These are phyloP conservation scores for Panthera leo DNA, from an alignment of 2,113 vertebrate species.

Conservation along the genomic window DNA sequence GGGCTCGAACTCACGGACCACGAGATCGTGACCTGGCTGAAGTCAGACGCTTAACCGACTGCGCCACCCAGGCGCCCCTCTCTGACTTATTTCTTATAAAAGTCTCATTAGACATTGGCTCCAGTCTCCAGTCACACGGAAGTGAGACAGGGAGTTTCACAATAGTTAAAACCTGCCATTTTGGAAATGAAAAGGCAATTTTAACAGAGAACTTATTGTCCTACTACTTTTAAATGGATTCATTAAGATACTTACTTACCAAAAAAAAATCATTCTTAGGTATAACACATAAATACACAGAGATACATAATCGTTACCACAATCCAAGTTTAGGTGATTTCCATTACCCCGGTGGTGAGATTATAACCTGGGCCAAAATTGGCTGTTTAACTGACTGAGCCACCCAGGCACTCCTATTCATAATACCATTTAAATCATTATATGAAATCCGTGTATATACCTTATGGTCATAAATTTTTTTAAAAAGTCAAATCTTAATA, in stretches of 20 bases:
- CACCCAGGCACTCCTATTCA: too few relatives aligned
- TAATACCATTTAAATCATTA: background rate
- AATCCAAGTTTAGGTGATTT: background rate
- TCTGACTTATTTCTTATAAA: background rate
- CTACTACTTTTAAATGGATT: background rate
- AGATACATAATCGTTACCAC: background rate
- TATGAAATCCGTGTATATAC: background rate
- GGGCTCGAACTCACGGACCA: too few relatives aligned
- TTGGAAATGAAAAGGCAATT: background rate
- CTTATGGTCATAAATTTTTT: background rate
- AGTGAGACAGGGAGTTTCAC: background rate
- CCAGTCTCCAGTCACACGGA: background rate
- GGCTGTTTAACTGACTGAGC: too few relatives aligned
- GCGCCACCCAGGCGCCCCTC: too few relatives aligned
- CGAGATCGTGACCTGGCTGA: too few relatives aligned
- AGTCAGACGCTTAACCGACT: too few relatives aligned
- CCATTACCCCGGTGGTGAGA: background rate
- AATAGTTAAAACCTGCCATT: background rate
- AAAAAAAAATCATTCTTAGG: background rate
- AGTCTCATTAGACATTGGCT: background rate
- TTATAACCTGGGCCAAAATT: too few relatives aligned
- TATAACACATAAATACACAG: background rate
- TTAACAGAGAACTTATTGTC: background rate
- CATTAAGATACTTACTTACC: background rate
- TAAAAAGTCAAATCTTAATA: background rate